phyloP scores from a whole-genome alignment of 2,113 vertebrate genomes.

The Burhinus bistriatus region DNA sequence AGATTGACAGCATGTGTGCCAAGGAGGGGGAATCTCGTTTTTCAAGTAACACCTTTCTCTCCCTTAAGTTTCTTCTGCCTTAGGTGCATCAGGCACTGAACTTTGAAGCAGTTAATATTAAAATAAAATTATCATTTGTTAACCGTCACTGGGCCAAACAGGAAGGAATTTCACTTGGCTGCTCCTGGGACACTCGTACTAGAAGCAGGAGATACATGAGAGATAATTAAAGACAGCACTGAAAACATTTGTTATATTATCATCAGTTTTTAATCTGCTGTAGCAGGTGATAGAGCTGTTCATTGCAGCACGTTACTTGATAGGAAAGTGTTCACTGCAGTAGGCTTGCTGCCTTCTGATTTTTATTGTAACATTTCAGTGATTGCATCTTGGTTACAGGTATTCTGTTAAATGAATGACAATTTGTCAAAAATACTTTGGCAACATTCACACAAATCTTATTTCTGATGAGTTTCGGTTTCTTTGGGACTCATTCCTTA shows the following conservation, averaged over 20 bases:
- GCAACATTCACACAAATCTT: neutral
- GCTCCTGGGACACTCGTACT: neutral
- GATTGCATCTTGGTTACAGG: neutral
- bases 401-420: neutral
- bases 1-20: neutral
- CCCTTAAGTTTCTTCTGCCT: neutral
- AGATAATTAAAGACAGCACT: neutral
- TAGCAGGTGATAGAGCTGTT: neutral
- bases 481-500: neutral
- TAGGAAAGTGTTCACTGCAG: neutral
- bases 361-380: neutral
- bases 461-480: neutral
- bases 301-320: neutral
- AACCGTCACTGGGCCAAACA: neutral
- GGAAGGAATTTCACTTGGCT: neutral
- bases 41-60: neutral
- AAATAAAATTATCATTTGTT: neutral
- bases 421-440: neutral
- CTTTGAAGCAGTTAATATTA: neutral
- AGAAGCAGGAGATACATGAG: neutral
- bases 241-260: neutral
- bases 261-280: neutral
- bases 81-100: neutral
- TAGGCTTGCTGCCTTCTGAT: neutral
- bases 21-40: neutral